These are phyloP conservation scores for Onychomys arenicola DNA, from an alignment of 2,797 vertebrate species.

Conservation along the genomic window DNA sequence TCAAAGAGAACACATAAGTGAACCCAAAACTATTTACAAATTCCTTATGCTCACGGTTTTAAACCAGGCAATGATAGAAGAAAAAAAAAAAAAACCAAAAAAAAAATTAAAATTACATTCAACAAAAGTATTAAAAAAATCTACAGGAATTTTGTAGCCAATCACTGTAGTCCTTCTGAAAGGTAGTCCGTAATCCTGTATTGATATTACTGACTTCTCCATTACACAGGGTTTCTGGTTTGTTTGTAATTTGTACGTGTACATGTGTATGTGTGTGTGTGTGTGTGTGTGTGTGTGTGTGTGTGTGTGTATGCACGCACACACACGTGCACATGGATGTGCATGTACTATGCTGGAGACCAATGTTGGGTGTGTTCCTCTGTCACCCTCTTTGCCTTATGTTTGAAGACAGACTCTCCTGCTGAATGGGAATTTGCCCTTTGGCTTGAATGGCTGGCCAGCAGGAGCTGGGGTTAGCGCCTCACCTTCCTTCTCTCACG, in stretches of 20 bases:
- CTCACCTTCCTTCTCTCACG: too few relatives aligned
- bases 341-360: not conserved
- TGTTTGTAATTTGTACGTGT: not conserved
- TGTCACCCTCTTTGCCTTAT: not conserved
- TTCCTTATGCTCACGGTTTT: not conserved
- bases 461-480: too few relatives aligned
- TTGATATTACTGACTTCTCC: not conserved
- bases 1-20: not conserved
- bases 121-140: not conserved
- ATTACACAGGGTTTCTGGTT: not conserved
- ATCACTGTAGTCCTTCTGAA: not conserved
- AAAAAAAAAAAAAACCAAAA: not conserved
- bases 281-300: not conserved
- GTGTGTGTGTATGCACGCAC: fast-evolving
- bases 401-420: not conserved
- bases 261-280: not conserved
- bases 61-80: not conserved
- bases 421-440: not conserved
- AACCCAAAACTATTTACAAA: not conserved
- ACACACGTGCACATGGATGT: fast-evolving
- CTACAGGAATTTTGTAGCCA: not conserved
- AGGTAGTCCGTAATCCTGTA: not conserved
- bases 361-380: not conserved
- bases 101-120: not conserved
- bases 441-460: not conserved